Evolutionary conservation across 1,140 invertebrate species (phyloP).

Genomic region (Eriocheir sinensis): DNA sequence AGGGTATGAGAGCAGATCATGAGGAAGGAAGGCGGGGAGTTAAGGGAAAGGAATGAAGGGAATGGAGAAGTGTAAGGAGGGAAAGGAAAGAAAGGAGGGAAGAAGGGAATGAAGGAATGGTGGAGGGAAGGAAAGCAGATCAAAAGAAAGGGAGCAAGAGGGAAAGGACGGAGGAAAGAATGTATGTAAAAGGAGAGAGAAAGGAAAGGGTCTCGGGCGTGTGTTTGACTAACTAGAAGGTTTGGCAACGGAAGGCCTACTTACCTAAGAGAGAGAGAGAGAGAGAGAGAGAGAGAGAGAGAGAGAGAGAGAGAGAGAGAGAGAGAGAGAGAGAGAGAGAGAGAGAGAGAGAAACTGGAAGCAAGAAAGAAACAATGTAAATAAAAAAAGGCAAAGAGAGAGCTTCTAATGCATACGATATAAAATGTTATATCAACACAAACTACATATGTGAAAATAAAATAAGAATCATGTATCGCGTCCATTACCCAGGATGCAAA

Average conservation of each 20-base stretch:
- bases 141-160: too few relatives aligned
- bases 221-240: neutral
- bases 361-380: neutral
- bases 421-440: neutral
- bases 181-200: too few relatives aligned
- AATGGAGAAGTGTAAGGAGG: too few relatives aligned
- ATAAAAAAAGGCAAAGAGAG: constrained; percentile 47
- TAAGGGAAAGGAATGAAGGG: too few relatives aligned
- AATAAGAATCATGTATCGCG: neutral
- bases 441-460: neutral
- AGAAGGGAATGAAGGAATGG: too few relatives aligned
- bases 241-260: neutral
- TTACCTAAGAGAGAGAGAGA: constrained; percentile 39
- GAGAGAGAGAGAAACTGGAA: constrained; percentile 39
- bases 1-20: too few relatives aligned
- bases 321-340: constrained; percentile 52
- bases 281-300: constrained; percentile 48
- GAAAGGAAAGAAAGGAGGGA: too few relatives aligned
- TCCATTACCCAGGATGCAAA: neutral
- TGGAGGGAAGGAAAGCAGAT: too few relatives aligned
- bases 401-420: neutral
- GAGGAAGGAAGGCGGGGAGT: too few relatives aligned
- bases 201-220: neutral
- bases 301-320: neutral
- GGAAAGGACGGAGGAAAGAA: too few relatives aligned